phyloP scores from a whole-genome alignment of 2,888 invertebrate genomes.

The Tiliacea citrago region DNA sequence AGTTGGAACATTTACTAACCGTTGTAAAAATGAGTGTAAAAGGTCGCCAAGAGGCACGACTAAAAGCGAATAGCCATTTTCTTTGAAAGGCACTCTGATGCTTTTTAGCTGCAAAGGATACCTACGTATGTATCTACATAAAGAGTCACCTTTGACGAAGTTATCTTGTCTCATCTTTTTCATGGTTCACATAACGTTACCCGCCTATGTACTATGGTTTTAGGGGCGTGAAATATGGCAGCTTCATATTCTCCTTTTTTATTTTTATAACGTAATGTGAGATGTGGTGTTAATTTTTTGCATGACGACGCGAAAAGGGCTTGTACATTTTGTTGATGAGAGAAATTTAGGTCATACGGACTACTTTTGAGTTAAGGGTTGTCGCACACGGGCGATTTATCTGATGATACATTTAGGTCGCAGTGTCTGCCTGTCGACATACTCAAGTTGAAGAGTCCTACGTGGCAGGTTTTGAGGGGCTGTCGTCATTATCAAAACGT shows the following conservation, averaged over 20 bases:
- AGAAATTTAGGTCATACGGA: conserved; percentile 30
- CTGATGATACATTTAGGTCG: conserved; percentile 43
- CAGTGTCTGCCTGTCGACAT: not conserved
- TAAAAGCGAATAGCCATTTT: conserved; percentile 74
- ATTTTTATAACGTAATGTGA: conserved; percentile 45
- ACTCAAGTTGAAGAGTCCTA: conserved; percentile 9
- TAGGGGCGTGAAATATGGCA: conserved; percentile 62
- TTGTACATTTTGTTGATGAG: conserved; percentile 48
- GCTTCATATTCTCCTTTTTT: conserved; percentile 56
- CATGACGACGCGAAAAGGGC: conserved; percentile 41
- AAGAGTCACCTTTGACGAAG: conserved; percentile 79
- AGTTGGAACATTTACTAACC: conserved; percentile 56
- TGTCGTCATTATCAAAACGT: not conserved
- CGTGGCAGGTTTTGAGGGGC: not conserved
- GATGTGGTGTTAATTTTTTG: conserved; percentile 52
- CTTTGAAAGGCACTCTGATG: conserved; percentile 73
- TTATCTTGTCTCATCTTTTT: conserved; percentile 80
- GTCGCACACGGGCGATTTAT: conserved; percentile 16
- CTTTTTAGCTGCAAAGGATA: conserved; percentile 72
- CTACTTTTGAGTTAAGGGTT: conserved; percentile 24
- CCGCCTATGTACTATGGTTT: conserved; percentile 45
- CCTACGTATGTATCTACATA: conserved; percentile 73
- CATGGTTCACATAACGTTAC: conserved; percentile 67
- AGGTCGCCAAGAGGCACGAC: conserved; percentile 64
- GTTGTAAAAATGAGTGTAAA: conserved; percentile 68